These are phyloP conservation scores for Ptychadena robeensis DNA, from an alignment of 2,797 vertebrate species.

Conservation along the genomic window DNA sequence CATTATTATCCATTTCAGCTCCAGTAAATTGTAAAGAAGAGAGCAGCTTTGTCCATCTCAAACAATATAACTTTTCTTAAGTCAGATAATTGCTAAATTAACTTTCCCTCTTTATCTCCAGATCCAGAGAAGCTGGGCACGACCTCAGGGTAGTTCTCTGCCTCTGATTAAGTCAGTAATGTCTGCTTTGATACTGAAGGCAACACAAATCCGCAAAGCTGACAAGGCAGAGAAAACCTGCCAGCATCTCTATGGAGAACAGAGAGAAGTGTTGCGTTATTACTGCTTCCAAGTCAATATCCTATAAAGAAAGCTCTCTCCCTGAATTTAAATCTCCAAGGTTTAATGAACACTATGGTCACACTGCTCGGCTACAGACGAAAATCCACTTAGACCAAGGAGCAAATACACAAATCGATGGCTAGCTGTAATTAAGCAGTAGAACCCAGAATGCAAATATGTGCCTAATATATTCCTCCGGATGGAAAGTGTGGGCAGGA, in stretches of 20 bases:
- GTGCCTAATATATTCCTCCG: not conserved
- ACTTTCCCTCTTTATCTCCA: slow-evolving; percentile 25
- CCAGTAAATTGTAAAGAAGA: not conserved
- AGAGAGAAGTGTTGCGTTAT: slow-evolving; percentile 34
- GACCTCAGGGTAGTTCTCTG: slow-evolving; percentile 46
- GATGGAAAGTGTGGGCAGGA: not conserved
- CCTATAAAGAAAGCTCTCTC: slow-evolving; percentile 49
- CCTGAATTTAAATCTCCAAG: slow-evolving; percentile 43
- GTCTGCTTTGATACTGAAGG: slow-evolving; percentile 54
- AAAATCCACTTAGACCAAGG: slow-evolving; percentile 49
- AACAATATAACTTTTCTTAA: slow-evolving; percentile 25
- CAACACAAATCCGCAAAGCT: slow-evolving; percentile 55
- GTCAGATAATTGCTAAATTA: slow-evolving; percentile 38
- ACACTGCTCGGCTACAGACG: slow-evolving; percentile 11
- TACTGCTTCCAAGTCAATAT: slow-evolving; percentile 56
- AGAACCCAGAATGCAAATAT: slow-evolving; percentile 34
- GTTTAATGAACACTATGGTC: slow-evolving; percentile 50
- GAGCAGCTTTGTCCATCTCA: slow-evolving; percentile 5
- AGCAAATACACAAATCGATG: slow-evolving; percentile 47
- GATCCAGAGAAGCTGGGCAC: slow-evolving; percentile 20
- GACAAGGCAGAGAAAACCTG: slow-evolving; percentile 49
- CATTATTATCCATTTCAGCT: not conserved
- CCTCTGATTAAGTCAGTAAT: slow-evolving; percentile 60
- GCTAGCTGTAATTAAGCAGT: slow-evolving; percentile 47
- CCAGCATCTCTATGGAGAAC: slow-evolving; percentile 46